Evolutionary conservation across 2,797 vertebrate genomes (phyloP), one percentile per base, ranked within the genome.

Genomic region (Microctenopoma steveboyesi): DNA sequence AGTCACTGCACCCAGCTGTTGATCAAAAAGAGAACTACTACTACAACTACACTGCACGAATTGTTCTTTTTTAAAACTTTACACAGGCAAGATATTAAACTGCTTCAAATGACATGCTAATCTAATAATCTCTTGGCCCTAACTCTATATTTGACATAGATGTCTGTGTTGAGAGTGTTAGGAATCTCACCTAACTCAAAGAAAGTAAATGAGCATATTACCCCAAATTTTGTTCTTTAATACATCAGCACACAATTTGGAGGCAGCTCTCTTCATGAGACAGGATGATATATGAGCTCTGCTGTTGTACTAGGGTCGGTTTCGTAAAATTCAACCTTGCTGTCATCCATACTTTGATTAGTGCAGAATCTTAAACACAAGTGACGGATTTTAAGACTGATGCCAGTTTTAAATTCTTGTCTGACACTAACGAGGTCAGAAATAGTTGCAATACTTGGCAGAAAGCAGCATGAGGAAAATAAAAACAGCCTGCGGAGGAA

Each of bases 401-500:
- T 63, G 27, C 13, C 69, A 69, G 47, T 64, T 68, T 71, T 53
- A 46, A 75, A 74, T 69, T 75, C 16, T 59, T 54, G 61, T 64
- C 42, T 57, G 78, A 79, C 53, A 58, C 47, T 78, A 82, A 84
- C 69, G 59, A 81, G 74, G 64, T 49, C 61, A 33, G 42, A 67
- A 75, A 71, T 74, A 53, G 65, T 13, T 79, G 28, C 43, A 73
- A 69, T 49, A 63, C 50, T 73, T 85, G 40, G 54, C 46, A 69
- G 56, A 74, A 52, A 61, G 52, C 28, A 51, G 22, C 18, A 3
- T 62, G 42, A 76, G 49, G 28, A 55, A 78, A 78, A 76, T 66
- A 10, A 79, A 80, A 78, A 72, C 65, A 82, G 72, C 59, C 62
- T 35, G 43, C 10, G 10, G 70, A 69, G 50, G 60, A 65, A 72